Evolutionary conservation across 92 coral and sea anemone species (phyloP), one percentile per base, ranked within the genome.

Genomic region (Isaurus tuberculatus): DNA sequence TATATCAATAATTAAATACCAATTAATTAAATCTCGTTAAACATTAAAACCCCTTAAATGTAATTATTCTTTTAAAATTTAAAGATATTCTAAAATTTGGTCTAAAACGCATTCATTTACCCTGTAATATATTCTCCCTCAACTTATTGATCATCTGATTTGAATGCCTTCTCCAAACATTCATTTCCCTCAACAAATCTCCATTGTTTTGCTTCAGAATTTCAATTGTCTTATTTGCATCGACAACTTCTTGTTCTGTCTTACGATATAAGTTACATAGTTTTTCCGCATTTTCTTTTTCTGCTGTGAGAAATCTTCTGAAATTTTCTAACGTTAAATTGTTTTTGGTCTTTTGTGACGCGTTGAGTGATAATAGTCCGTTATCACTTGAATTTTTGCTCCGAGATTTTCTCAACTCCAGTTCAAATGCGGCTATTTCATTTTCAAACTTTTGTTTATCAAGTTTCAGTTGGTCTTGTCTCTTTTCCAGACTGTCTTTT

Each of bases 381-480:
- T 57, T 34, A 1, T 31, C 53, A 15, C 27, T 43, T 36, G 25
- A 31, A 17, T 13, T 15, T 29, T 46, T 37, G 31, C 74, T 5
- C 2, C 30, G 33, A 26, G 23, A 0, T 60, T 77, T 34, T 23
- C 64, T 77, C 70, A 77, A 77, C 68, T 77, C 82, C 25, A 58
- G 22, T 58, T 77, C 46, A 34, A 77, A 77, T 58, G 82, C 82
- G 3, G 57, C 34, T 34, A 77, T 29, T 58, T 58, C 82, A 27
- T 77, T 70, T 37, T 60, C 82, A 77, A 77, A 77, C 22, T 34
- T 55, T 58, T 77, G 82, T 27, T 34, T 80, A 30, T 68, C 75
- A 1, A 49, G 30, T 33, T 80, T 49, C 65, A 65, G n/a, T 27
- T 80, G 22, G 26, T 43, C 30, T 16, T 31, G 60, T 7, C 58